Evolutionary conservation across 2,797 vertebrate genomes (phyloP).

Genomic region (Discoglossus pictus): DNA sequence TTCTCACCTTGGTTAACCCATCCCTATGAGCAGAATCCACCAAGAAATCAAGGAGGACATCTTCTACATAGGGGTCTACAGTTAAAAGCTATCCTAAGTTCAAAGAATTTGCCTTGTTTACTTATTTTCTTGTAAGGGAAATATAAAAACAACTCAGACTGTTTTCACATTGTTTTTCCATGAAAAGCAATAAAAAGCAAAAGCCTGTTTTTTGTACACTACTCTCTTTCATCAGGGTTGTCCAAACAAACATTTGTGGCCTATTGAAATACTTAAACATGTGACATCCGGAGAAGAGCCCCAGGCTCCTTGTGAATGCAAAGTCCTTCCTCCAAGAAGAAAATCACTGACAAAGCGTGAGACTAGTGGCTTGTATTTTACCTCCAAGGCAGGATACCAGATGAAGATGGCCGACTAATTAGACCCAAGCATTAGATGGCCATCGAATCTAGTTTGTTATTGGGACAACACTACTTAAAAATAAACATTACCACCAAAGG

Average conservation of each 20-base stretch:
- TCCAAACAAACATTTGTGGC: conserved; percentile 4
- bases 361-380: conserved; percentile 1
- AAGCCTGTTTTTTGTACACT: neutral
- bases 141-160: no score
- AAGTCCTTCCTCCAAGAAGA: conserved; percentile 8
- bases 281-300: conserved; percentile 2
- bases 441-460: neutral
- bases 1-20: no score
- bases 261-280: conserved; percentile 8
- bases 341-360: conserved; percentile 3
- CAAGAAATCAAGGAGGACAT: no score
- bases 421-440: no score
- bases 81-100: no score
- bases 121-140: no score
- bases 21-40: no score
- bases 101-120: no score
- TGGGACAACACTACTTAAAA: neutral
- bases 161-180: no score
- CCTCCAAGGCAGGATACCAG: neutral
- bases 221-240: neutral
- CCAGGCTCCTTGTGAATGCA: neutral
- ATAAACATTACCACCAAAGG: neutral
- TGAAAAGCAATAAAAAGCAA: no score
- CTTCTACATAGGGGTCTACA: no score
- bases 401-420: no score